These are phyloP conservation scores for Ciconia maguari DNA, from an alignment of 2,113 vertebrate genomes.

Conservation along the genomic window DNA sequence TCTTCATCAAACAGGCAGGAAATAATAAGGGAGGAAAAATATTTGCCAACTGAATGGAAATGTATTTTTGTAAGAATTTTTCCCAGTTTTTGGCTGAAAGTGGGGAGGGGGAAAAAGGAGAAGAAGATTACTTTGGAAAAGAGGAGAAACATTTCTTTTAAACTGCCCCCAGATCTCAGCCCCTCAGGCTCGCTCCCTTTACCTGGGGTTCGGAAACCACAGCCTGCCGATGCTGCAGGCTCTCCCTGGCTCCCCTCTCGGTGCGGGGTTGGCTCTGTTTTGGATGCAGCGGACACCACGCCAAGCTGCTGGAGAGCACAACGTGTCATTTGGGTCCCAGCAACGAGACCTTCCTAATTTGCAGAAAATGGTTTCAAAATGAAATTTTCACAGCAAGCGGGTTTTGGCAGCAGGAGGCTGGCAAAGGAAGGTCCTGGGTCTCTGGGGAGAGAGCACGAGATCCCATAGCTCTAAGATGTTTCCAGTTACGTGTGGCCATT, in stretches of 20 bases:
- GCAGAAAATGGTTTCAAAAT: neutral
- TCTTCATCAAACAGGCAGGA: neutral
- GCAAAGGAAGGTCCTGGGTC: neutral
- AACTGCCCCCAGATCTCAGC: neutral
- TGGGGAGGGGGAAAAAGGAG: neutral
- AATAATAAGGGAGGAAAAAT: neutral
- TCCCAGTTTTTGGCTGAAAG: neutral
- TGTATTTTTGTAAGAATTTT: neutral
- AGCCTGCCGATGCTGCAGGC: neutral
- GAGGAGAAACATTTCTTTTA: neutral
- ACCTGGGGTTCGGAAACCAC: neutral
- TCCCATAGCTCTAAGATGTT: neutral
- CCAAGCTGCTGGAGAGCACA: neutral
- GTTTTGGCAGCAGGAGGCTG: neutral
- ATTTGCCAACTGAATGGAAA: neutral
- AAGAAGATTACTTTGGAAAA: neutral
- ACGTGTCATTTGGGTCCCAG: neutral
- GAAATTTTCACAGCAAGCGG: neutral
- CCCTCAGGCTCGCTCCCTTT: fast-evolving
- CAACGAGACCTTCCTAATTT: neutral
- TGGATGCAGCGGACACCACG: neutral
- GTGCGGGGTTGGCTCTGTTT: neutral
- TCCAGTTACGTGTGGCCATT: neutral
- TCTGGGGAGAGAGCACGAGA: neutral
- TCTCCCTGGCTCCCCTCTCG: neutral